These are phyloP conservation scores for Galemys pyrenaicus DNA, from an alignment of 2,113 vertebrate species.

Conservation along the genomic window DNA sequence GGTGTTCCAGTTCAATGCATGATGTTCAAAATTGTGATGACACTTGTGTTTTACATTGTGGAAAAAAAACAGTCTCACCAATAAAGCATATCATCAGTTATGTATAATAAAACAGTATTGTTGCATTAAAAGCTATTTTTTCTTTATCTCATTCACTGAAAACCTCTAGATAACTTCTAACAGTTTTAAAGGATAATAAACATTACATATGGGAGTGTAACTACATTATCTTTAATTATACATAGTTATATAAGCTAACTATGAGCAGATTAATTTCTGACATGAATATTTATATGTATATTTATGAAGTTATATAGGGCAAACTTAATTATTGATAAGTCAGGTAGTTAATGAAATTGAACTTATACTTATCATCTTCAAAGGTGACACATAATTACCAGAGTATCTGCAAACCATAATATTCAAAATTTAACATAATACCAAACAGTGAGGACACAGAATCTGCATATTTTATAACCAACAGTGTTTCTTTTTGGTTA, in stretches of 20 bases:
- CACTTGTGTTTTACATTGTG: background rate
- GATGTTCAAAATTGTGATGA: background rate
- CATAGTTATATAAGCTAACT: background rate
- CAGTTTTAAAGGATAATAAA: no score
- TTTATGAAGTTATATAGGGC: background rate
- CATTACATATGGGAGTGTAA: background rate
- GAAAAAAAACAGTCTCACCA: background rate
- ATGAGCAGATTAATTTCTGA: slow-evolving; percentile 20
- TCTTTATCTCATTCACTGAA: background rate
- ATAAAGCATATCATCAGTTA: background rate
- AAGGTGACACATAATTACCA: slow-evolving; percentile 12
- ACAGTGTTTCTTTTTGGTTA: background rate
- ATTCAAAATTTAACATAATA: background rate
- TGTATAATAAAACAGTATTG: background rate
- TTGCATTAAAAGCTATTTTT: background rate
- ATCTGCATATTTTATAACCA: background rate
- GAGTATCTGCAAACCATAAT: background rate
- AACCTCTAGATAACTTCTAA: background rate
- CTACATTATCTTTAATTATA: slow-evolving; percentile 7
- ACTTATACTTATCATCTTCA: slow-evolving; percentile 3
- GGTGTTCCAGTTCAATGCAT: background rate
- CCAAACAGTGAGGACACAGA: background rate
- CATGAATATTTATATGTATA: background rate
- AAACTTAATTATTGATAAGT: slow-evolving; percentile 56
- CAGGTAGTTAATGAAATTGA: slow-evolving; percentile 40